phyloP scores from a whole-genome alignment of 1,140 invertebrate species.

The Caerostris extrusa region DNA sequence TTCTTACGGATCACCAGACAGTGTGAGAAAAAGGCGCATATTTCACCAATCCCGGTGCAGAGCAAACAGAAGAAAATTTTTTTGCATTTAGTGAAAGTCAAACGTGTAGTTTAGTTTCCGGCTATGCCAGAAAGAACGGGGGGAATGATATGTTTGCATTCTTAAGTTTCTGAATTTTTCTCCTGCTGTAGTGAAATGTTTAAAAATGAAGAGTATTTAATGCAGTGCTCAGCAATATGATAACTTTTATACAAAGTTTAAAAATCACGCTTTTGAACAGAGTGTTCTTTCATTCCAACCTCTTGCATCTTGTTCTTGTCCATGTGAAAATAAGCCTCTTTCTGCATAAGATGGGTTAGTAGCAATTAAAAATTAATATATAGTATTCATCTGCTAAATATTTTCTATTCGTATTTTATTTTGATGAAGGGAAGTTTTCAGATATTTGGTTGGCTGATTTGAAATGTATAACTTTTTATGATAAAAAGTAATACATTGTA shows the following conservation, averaged over 20 bases:
- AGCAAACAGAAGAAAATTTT: slow-evolving; percentile 44
- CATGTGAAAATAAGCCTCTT: background rate
- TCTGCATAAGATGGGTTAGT: background rate
- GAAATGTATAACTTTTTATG: no score
- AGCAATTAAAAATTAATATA: slow-evolving; percentile 15
- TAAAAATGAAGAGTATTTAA: slow-evolving; percentile 57
- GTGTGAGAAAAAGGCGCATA: background rate
- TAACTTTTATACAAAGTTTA: slow-evolving; percentile 43
- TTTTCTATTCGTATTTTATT: background rate
- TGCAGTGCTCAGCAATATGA: slow-evolving; percentile 1
- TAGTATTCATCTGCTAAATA: background rate
- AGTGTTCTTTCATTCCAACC: background rate
- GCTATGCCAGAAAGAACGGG: background rate
- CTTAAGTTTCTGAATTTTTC: no score
- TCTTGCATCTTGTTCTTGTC: background rate
- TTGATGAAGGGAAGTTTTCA: background rate
- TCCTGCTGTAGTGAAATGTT: slow-evolving; percentile 14
- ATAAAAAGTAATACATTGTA: no score
- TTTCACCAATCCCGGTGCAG: background rate
- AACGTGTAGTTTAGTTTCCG: slow-evolving; percentile 40
- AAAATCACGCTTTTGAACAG: background rate
- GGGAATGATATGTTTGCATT: background rate
- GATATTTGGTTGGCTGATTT: no score
- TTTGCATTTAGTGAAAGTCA: slow-evolving; percentile 61
- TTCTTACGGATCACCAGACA: background rate